phyloP scores from a whole-genome alignment of 2,888 invertebrate genomes.

The Acanthococcus lagerstroemiae region DNA sequence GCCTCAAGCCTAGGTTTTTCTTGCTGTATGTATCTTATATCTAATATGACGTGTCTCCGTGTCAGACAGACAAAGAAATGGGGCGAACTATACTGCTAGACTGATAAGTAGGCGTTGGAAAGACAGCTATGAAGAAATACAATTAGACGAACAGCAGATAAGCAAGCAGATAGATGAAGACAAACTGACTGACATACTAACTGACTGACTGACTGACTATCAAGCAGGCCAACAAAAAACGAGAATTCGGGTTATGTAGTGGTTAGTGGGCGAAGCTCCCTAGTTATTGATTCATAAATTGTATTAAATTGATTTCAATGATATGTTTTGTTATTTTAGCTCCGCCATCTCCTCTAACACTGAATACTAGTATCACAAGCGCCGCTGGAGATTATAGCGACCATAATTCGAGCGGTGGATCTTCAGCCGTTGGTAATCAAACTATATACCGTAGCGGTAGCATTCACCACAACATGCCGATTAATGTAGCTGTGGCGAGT shows the following conservation, averaged over 20 bases:
- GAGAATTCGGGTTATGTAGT: neutral
- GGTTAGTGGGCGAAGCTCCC: no score
- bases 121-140: no score
- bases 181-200: no score
- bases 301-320: neutral
- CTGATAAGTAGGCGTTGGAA: no score
- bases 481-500: constrained; percentile 22
- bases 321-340: constrained; percentile 46
- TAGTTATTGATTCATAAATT: no score
- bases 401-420: constrained; percentile 28
- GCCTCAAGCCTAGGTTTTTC: no score
- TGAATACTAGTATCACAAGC: constrained; percentile 32
- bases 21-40: no score
- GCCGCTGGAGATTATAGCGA: constrained; percentile 17
- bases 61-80: no score
- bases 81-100: no score
- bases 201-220: neutral
- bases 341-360: constrained; percentile 64
- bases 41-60: no score
- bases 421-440: constrained; percentile 30
- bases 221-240: neutral
- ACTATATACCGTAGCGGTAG: constrained; percentile 29
- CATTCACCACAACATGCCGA: constrained; percentile 29
- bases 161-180: no score
- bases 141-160: no score